Evolutionary conservation across 2,888 invertebrate genomes (phyloP).

Genomic region (Aporophyla lueneburgensis): DNA sequence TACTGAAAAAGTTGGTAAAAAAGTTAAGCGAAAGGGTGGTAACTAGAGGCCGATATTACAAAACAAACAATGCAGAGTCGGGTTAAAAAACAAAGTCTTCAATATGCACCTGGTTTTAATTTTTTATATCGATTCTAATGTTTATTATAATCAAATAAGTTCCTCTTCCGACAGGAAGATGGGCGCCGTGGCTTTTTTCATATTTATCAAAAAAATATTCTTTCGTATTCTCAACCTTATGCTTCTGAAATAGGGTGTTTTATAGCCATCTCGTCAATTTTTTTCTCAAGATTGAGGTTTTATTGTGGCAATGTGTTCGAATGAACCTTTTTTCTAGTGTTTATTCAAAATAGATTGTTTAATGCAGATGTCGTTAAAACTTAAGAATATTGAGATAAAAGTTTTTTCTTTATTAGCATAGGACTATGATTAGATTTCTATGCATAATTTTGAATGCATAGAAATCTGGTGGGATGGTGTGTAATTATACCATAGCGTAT

Average conservation of each 20-base stretch:
- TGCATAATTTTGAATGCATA: constrained; percentile 18
- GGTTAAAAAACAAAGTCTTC: constrained; percentile 81
- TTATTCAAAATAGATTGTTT: constrained; percentile 82
- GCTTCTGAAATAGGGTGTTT: constrained; percentile 59
- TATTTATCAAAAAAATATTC: constrained; percentile 61
- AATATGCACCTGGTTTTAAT: constrained; percentile 85
- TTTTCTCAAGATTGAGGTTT: constrained; percentile 70
- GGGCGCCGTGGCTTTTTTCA: constrained; percentile 83
- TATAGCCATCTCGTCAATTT: constrained; percentile 28
- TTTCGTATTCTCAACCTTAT: constrained; percentile 67
- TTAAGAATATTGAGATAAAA: constrained; percentile 57
- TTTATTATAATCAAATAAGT: constrained; percentile 90
- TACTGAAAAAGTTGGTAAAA: constrained; percentile 76
- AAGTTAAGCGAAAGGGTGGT: constrained; percentile 79
- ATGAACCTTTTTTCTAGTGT: constrained; percentile 78
- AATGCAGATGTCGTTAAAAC: constrained; percentile 83
- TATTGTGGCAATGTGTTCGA: constrained; percentile 85
- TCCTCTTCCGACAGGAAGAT: constrained; percentile 89
- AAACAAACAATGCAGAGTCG: constrained; percentile 80
- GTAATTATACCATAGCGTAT: neutral
- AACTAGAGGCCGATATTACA: constrained; percentile 77
- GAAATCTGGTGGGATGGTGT: neutral
- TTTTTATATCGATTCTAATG: constrained; percentile 84
- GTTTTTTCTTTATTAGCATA: constrained; percentile 32
- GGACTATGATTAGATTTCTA: constrained; percentile 12